Base-by-base conservation (phyloP, 2,113 vertebrate genomes). In the Ammodytes marinus region DNA sequence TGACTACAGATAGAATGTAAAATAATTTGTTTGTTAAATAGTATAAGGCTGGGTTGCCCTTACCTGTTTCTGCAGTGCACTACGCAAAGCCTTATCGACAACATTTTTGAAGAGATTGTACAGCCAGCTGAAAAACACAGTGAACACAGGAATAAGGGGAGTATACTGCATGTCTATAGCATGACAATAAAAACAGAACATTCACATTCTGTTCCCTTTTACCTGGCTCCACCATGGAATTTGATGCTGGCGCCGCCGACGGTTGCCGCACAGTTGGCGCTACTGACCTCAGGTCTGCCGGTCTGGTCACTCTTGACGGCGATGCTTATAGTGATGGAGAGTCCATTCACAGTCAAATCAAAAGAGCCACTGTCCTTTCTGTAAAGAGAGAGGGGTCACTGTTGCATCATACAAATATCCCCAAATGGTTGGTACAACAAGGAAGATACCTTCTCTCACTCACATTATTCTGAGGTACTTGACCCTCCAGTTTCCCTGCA, bases 161-260 rank as follows among this genome's bases (percentile, higher is more conserved):
- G 15, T 19, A 1, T 66, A 17, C 39, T 61, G 14, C 4, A 2
- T 1, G 35, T 39, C 15, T 27, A 27, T 27, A 14, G 46, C 27
- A 17, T 8, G 13, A 17, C 2, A n/a, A 6, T 11, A 37, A 10
- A 39, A 59, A 39, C n/a, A 19, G 7, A 59, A 39, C 52, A 15
- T 3, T 10, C 55, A 35, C 12, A 45, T 11, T 60, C 6, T 8
- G 0, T n/a, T 45, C 6, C 2, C 10, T 27, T 27, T 86, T 79
- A 95, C 95, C 95, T 95, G 72, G 92, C 91, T 74, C 94, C 94
- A 3, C 94, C 92, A 14, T 93, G 93, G 72, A 96, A 95, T 58
- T 89, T 94, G 74, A 95, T 17, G 0, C 4, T 86, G 0, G 45
- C 87, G 0, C 77, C 79, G 49, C 88, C 83, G 1, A 95, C 79